These are phyloP conservation scores for Rhogogaster chlorosoma DNA, from an alignment of 2,888 invertebrate genomes.

Conservation along the genomic window DNA sequence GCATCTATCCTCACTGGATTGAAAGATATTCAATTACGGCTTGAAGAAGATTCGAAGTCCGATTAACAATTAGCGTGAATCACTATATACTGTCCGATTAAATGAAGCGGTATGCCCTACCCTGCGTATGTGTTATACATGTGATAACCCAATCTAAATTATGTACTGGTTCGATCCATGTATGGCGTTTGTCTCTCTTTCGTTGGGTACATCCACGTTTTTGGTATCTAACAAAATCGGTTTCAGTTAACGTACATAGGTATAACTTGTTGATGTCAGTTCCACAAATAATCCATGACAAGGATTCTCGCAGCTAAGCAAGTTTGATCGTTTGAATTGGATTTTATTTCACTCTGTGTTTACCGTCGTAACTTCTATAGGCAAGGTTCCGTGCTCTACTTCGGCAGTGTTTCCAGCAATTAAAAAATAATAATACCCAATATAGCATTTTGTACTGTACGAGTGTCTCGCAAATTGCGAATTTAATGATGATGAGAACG, in stretches of 20 bases:
- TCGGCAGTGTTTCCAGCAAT: neutral
- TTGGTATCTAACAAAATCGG: slow-evolving; percentile 52
- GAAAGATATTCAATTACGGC: neutral
- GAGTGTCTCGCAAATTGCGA: neutral
- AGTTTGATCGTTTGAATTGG: slow-evolving; percentile 3
- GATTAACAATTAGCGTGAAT: slow-evolving; percentile 19
- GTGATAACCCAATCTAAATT: slow-evolving; percentile 23
- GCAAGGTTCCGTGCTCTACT: neutral
- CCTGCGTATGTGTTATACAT: neutral
- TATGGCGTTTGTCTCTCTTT: slow-evolving; percentile 19
- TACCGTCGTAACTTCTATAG: neutral
- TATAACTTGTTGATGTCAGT: slow-evolving; percentile 16
- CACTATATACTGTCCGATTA: neutral
- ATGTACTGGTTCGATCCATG: slow-evolving; percentile 9
- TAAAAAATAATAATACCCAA: neutral
- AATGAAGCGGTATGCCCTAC: neutral
- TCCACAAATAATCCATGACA: slow-evolving; percentile 42
- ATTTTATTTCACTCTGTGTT: slow-evolving; percentile 31
- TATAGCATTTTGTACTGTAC: neutral
- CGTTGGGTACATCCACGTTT: slow-evolving; percentile 50
- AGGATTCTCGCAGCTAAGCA: neutral
- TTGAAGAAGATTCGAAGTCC: neutral
- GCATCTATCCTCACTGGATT: neutral
- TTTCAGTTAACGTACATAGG: slow-evolving; percentile 32
- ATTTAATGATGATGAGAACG: neutral